These are phyloP conservation scores for Synanthedon tipuliformis DNA, from an alignment of 2,888 invertebrate genomes.

Conservation along the genomic window DNA sequence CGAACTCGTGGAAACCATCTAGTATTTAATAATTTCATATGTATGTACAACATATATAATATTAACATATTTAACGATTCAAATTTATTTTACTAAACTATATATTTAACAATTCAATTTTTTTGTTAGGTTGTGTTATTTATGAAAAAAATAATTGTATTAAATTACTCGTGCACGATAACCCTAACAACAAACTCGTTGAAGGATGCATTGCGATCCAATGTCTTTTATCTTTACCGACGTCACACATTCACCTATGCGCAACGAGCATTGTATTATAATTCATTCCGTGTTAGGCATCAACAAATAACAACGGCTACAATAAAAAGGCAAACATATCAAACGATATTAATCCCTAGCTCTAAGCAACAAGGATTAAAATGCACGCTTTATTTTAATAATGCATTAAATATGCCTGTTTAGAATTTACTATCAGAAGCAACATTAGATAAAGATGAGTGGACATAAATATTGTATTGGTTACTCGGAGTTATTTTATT, in stretches of 20 bases:
- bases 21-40: too few species aligned
- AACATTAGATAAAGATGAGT: slow-evolving; percentile 29
- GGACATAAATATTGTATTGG: slow-evolving; percentile 16
- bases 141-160: too few species aligned
- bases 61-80: too few species aligned
- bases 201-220: slow-evolving; percentile 55
- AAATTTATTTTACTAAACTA: too few species aligned
- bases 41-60: too few species aligned
- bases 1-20: too few species aligned
- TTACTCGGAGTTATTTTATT: slow-evolving; percentile 9
- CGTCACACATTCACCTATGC: slow-evolving; percentile 47
- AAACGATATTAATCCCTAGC: neutral
- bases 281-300: slow-evolving; percentile 50
- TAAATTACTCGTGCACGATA: slow-evolving; percentile 10
- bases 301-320: slow-evolving; percentile 13
- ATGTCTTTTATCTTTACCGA: slow-evolving; percentile 54
- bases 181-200: slow-evolving; percentile 27
- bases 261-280: slow-evolving; percentile 58
- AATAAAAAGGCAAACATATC: neutral
- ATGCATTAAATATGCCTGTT: slow-evolving; percentile 13
- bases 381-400: slow-evolving; percentile 6
- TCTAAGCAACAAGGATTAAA: neutral
- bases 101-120: too few species aligned
- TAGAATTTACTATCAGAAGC: slow-evolving; percentile 19
- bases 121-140: too few species aligned